phyloP scores from a whole-genome alignment of 2,797 vertebrate genomes.

The Pteropus rufus region DNA sequence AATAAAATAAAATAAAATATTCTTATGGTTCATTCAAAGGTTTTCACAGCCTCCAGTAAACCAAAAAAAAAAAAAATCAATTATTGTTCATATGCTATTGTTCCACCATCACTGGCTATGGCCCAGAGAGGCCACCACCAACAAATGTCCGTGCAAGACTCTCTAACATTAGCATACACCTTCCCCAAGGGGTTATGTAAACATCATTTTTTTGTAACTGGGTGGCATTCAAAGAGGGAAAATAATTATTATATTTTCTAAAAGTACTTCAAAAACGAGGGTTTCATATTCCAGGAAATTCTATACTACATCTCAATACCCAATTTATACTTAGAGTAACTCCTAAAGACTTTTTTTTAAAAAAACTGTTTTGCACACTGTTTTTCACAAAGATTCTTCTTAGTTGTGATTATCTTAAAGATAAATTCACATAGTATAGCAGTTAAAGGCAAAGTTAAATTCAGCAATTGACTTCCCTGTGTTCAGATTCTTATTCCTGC shows the following conservation, averaged over 20 bases:
- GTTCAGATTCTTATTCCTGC: neutral
- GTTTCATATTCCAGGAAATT: neutral
- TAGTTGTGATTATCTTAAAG: neutral
- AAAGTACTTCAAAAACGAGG: constrained; percentile 41
- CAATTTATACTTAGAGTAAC: neutral
- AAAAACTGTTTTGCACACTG: neutral
- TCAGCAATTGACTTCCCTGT: neutral
- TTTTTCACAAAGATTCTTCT: constrained; percentile 18
- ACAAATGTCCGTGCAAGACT: neutral
- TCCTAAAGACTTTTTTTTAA: constrained; percentile 16
- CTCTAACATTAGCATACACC: neutral
- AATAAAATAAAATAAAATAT: neutral
- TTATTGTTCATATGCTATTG: neutral
- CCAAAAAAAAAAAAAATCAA: neutral
- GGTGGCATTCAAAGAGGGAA: neutral
- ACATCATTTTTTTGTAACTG: neutral
- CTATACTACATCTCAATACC: neutral
- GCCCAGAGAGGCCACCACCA: neutral
- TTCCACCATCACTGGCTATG: neutral
- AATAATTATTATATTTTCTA: neutral
- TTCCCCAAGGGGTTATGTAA: neutral
- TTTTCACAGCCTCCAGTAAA: neutral
- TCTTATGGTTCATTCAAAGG: neutral
- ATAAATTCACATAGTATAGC: neutral
- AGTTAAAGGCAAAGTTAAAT: neutral